phyloP scores from a whole-genome alignment of 2,113 vertebrate species.

The Nymphicus hollandicus region DNA sequence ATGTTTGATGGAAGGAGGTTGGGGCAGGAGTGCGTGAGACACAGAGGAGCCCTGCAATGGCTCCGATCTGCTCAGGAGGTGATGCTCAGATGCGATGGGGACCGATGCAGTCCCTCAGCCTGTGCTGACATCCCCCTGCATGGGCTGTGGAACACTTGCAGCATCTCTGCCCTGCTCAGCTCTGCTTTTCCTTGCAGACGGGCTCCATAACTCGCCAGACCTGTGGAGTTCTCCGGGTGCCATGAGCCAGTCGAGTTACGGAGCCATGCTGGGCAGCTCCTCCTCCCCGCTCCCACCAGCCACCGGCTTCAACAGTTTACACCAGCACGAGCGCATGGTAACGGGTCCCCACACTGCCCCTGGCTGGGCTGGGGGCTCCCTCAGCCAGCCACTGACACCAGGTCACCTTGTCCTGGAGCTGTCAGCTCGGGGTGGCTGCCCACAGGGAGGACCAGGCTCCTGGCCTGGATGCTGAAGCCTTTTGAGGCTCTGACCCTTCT shows the following conservation, averaged over 20 bases:
- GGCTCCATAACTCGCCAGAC: conserved; percentile 78
- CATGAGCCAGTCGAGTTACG: conserved; percentile 86
- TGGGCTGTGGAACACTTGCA: fast-evolving
- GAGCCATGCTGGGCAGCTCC: conserved; percentile 86
- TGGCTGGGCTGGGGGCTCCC: not conserved
- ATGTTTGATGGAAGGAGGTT: fast-evolving
- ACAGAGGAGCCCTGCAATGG: not conserved
- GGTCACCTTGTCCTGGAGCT: not conserved
- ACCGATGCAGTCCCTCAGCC: not conserved
- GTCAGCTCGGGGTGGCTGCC: fast-evolving
- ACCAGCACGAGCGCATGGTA: conserved; percentile 95
- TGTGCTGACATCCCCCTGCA: fast-evolving
- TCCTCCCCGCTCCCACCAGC: conserved; percentile 86
- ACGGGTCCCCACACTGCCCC: not conserved
- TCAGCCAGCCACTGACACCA: fast-evolving
- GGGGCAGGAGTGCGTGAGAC: not conserved
- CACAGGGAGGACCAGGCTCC: not conserved
- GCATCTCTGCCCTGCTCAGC: not conserved
- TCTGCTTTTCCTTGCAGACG: conserved; percentile 51
- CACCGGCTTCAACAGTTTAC: conserved; percentile 85
- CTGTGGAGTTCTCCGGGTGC: conserved; percentile 87
- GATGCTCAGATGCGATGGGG: fast-evolving
- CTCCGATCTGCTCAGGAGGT: fast-evolving
- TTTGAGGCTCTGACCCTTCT: conserved; percentile 31
- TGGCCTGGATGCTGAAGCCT: fast-evolving